phyloP scores from a whole-genome alignment of 2,797 vertebrate species.

The Pseudochirops corinnae region DNA sequence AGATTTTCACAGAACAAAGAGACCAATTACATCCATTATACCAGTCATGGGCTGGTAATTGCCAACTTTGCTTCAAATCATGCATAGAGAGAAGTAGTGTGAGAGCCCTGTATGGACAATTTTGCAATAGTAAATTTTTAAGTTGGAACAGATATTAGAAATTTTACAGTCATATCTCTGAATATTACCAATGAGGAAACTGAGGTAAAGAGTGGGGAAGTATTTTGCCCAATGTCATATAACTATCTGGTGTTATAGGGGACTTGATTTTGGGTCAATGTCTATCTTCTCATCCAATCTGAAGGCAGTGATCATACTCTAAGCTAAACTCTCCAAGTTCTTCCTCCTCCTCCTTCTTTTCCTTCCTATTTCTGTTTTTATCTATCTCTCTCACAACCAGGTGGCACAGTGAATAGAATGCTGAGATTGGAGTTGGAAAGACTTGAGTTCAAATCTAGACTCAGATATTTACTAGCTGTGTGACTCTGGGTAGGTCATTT shows the following conservation, averaged over 20 bases:
- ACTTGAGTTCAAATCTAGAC: neutral
- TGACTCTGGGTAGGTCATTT: neutral
- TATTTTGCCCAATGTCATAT: neutral
- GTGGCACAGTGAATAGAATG: neutral
- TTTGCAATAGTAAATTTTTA: neutral
- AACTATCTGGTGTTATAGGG: no score
- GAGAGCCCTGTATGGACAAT: neutral
- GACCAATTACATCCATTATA: neutral
- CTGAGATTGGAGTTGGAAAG: neutral
- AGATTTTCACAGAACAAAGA: neutral
- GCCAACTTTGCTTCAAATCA: neutral
- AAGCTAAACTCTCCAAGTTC: neutral
- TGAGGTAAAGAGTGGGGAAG: neutral
- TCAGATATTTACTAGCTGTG: neutral
- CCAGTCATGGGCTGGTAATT: neutral
- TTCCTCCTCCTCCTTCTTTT: neutral
- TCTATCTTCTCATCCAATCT: neutral
- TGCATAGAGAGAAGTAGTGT: neutral
- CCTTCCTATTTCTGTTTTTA: neutral
- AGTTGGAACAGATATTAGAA: neutral
- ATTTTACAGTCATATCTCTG: neutral
- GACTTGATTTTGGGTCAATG: neutral
- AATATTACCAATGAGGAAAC: neutral
- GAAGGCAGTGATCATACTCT: neutral
- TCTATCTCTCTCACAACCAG: neutral